Percentiles rank a stretch among this genome's conserved stretches.
Evolutionary conservation across 2,888 invertebrate species (phyloP).

Genomic region (Aricia artaxerxes): DNA sequence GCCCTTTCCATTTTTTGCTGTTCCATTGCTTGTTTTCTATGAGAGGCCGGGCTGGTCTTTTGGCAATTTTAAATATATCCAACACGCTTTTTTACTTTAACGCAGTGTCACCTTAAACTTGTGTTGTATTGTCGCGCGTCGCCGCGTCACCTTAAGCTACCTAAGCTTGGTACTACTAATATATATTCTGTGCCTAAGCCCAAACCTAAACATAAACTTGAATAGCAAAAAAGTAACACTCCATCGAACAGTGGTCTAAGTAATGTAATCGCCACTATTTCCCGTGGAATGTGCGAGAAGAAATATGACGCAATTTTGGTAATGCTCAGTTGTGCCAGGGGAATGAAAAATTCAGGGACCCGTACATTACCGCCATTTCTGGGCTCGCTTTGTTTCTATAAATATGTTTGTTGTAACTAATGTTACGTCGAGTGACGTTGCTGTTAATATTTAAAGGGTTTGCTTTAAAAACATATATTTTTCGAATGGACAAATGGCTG

Average conservation of each 20-base stretch:
- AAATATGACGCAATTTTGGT: constrained; percentile 80
- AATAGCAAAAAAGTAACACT: constrained; percentile 2
- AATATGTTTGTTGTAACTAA: constrained; percentile 65
- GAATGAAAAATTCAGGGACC: constrained; percentile 80
- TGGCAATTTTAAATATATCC: too few species aligned
- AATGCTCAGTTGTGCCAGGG: constrained; percentile 79
- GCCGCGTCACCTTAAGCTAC: too few species aligned
- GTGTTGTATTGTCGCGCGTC: too few species aligned
- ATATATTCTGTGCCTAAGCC: background rate
- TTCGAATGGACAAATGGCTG: too few species aligned
- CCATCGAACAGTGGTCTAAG: constrained; percentile 42
- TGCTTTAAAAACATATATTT: background rate
- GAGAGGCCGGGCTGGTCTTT: too few species aligned
- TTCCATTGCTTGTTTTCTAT: too few species aligned
- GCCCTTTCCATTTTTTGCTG: too few species aligned
- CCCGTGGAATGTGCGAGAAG: constrained; percentile 68
- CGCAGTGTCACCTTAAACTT: too few species aligned
- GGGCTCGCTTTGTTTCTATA: constrained; percentile 67
- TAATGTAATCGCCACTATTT: constrained; percentile 70
- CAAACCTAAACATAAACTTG: background rate
- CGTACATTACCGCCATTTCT: constrained; percentile 74
- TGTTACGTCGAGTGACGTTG: constrained; percentile 46
- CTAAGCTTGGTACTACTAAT: too few species aligned
- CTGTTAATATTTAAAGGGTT: constrained; percentile 33
- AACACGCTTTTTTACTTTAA: too few species aligned